phyloP scores from a whole-genome alignment of 1,140 invertebrate species.

The Philotrypesis tridentata region DNA sequence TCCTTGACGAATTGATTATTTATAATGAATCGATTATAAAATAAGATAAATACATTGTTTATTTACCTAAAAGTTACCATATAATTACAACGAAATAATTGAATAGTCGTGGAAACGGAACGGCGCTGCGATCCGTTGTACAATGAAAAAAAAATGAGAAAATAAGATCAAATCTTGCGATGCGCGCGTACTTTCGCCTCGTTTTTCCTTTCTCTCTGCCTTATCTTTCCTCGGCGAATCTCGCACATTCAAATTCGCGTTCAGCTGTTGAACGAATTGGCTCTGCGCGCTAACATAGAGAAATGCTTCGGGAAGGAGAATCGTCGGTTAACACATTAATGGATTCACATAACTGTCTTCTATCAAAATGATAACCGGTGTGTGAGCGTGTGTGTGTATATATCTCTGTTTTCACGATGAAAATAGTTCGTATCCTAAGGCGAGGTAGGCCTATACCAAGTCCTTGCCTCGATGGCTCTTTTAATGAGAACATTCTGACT shows the following conservation, averaged over 20 bases:
- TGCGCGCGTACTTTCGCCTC: too few relatives aligned
- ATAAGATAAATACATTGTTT: conserved; percentile 15
- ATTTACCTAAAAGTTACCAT: background rate
- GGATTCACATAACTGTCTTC: too few relatives aligned
- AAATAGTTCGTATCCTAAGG: conserved; percentile 29
- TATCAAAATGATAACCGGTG: background rate
- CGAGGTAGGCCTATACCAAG: conserved; percentile 60
- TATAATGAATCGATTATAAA: background rate
- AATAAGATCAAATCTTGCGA: too few relatives aligned
- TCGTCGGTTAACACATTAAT: too few relatives aligned
- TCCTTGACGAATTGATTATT: background rate
- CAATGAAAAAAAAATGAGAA: background rate
- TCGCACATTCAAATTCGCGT: too few relatives aligned
- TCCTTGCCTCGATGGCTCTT: conserved; percentile 67
- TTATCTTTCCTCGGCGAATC: too few relatives aligned
- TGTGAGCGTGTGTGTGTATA: too few relatives aligned
- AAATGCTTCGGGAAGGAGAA: too few relatives aligned
- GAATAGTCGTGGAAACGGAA: background rate
- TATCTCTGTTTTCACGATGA: background rate
- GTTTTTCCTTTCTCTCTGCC: too few relatives aligned
- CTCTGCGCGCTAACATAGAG: too few relatives aligned
- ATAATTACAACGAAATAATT: background rate
- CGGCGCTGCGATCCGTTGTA: background rate
- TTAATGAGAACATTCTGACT: conserved; percentile 69
- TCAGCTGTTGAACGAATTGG: too few relatives aligned